Conservation (phyloP, 2,888 invertebrate species). For the Aethes cnicana region DNA sequence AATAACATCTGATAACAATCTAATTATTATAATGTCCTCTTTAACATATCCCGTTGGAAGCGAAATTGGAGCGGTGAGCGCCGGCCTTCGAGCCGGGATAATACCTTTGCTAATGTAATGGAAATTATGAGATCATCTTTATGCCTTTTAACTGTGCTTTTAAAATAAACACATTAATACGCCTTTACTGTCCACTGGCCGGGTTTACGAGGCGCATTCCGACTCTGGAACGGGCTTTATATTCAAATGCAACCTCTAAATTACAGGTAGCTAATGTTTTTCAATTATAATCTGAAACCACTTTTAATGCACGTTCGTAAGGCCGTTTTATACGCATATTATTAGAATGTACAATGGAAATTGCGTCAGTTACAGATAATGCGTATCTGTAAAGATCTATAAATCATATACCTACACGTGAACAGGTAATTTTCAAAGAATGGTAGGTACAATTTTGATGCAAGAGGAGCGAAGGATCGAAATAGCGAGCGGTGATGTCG, state of each 20-base stretch:
- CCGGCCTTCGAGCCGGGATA: constrained; percentile 62
- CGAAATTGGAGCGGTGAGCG: constrained; percentile 67
- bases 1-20: constrained; percentile 81
- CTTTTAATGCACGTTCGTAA: constrained; percentile 34
- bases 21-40: constrained; percentile 81
- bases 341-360: constrained; percentile 21
- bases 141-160: constrained; percentile 70
- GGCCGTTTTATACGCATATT: constrained; percentile 7
- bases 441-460: not conserved
- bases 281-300: constrained; percentile 46
- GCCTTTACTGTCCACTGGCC: constrained; percentile 42
- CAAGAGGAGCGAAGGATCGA: not conserved
- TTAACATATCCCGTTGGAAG: constrained; percentile 77
- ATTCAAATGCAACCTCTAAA: constrained; percentile 41
- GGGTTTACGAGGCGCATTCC: constrained; percentile 48
- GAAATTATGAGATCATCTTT: constrained; percentile 74
- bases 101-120: constrained; percentile 73
- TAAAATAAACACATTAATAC: constrained; percentile 73
- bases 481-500: not conserved
- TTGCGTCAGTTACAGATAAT: constrained; percentile 11
- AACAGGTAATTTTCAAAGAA: constrained; percentile 3
- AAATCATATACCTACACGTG: too few species aligned
- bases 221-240: constrained; percentile 44
- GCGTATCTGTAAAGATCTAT: too few species aligned
- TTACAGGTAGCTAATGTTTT: constrained; percentile 47